Base-by-base conservation (phyloP, 1,140 invertebrate genomes). In the Eriocheir sinensis region DNA sequence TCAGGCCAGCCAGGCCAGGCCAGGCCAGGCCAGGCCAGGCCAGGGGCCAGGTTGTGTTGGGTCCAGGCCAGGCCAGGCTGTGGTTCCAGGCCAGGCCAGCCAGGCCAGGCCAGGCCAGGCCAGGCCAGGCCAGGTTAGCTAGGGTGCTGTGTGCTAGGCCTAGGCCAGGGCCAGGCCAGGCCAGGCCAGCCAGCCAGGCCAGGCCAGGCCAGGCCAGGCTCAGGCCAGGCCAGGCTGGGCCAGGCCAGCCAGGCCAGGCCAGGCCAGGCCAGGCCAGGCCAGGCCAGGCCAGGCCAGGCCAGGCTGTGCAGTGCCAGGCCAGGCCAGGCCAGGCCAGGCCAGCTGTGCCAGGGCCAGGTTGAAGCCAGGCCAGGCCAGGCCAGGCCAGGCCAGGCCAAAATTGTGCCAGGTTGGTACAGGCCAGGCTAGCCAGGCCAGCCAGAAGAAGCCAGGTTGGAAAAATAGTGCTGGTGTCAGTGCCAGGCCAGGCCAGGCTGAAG, bases 301-400 rank as follows among this genome's bases (percentile, higher is more conserved):
- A 92, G 91, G 91, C 91, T 44, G 86, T 80, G 91, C 44, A 4
- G 12, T 4, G 44, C 44, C 44, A 48, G 44, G 44, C 44, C 44
- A 48, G 95, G 95, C 95, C 95, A 96, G 95, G 95, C 95, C 95
- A 95, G 95, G 95, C 95, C 95, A 96, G 95, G 44, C 95, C 95
- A 96, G 95, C 94, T 93, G 83, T 95, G 95, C 93, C 95, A 38
- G 95, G 95, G 95, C 95, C 90, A 95, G 95, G 95, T 40, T 48
- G 83, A 96, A 93, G 95, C 92, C 92, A 96, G 94, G 94, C 44
- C 93, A 95, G 80, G 94, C 44, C 32, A 89, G 30, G 90, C 44
- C 44, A 48, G 44, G 44, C 44, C 44, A 48, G 44, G 44, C 92
- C 27, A 81, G 32, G 44, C 44, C 53, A 95, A 85, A 95, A 90